Conservation (phyloP, 2,888 invertebrate genomes). For the Neria commutata region DNA sequence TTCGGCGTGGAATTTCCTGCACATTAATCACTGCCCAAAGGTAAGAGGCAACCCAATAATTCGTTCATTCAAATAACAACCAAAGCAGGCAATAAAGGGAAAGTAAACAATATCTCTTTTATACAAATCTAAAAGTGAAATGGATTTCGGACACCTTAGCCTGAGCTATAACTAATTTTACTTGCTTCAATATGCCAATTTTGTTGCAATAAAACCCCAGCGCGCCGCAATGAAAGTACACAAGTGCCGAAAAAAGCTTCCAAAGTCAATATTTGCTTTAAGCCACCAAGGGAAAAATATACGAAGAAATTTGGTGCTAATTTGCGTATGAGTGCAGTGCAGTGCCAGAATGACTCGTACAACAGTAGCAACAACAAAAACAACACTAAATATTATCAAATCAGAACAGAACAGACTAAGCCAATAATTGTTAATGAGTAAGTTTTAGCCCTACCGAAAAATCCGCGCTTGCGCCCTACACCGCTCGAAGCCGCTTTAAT, state of each 20-base stretch:
- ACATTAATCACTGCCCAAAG: too few relatives aligned
- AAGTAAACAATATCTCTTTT: neutral
- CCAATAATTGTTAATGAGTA: too few relatives aligned
- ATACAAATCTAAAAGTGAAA: too few relatives aligned
- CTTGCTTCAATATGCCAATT: neutral
- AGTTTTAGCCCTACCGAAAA: neutral
- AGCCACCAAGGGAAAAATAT: too few relatives aligned
- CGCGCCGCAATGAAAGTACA: neutral
- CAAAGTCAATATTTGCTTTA: neutral
- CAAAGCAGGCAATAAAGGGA: neutral
- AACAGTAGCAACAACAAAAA: neutral
- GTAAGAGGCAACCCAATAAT: too few relatives aligned
- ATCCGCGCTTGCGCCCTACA: neutral
- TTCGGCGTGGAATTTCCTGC: too few relatives aligned
- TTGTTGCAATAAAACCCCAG: neutral
- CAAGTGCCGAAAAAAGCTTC: neutral
- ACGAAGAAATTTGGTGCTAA: neutral
- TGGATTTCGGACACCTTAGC: neutral
- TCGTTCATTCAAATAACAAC: too few relatives aligned
- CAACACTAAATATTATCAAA: neutral
- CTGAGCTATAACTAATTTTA: neutral
- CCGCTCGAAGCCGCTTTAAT: conserved; percentile 9
- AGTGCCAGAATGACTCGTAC: neutral
- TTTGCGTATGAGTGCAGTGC: neutral
- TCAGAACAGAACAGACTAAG: neutral